Evolutionary conservation across 1,140 invertebrate genomes (phyloP).

Genomic region (Amyelois transitella): DNA sequence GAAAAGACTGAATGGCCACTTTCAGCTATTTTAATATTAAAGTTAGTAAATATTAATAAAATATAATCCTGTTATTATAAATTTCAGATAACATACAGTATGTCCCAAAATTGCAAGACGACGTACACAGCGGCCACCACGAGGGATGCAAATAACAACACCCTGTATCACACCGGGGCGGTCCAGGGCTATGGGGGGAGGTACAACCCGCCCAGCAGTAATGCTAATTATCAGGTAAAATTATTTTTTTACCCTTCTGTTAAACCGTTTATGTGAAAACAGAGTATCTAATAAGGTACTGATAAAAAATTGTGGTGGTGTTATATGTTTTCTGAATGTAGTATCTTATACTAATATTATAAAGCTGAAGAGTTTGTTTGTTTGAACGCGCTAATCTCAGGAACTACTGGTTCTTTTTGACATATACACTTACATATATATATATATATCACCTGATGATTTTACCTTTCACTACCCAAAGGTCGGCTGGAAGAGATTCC

Average conservation of each 20-base stretch:
- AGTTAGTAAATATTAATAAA: too few species aligned
- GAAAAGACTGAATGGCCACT: neutral
- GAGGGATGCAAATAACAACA: constrained; percentile 62
- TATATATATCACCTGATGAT: too few species aligned
- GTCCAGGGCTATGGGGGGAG: constrained; percentile 39
- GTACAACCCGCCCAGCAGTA: constrained; percentile 35
- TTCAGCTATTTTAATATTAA: too few species aligned
- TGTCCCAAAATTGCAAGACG: constrained; percentile 64
- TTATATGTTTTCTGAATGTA: neutral
- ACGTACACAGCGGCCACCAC: constrained; percentile 50
- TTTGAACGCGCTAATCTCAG: too few species aligned
- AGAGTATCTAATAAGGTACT: neutral
- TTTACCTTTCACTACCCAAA: too few species aligned
- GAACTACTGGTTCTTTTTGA: too few species aligned
- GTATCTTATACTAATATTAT: too few species aligned
- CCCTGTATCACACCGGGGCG: constrained; percentile 44
- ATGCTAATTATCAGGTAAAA: constrained; percentile 51
- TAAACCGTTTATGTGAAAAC: neutral
- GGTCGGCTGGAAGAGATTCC: too few species aligned
- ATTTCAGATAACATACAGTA: constrained; percentile 34
- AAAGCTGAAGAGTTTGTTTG: too few species aligned
- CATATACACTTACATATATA: neutral
- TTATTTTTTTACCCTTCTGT: neutral
- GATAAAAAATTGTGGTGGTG: neutral
- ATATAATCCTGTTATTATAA: neutral